Evolutionary conservation across 2,797 vertebrate species (phyloP), one percentile per base, ranked within the genome.

Genomic region (Mionectes olivaceus): DNA sequence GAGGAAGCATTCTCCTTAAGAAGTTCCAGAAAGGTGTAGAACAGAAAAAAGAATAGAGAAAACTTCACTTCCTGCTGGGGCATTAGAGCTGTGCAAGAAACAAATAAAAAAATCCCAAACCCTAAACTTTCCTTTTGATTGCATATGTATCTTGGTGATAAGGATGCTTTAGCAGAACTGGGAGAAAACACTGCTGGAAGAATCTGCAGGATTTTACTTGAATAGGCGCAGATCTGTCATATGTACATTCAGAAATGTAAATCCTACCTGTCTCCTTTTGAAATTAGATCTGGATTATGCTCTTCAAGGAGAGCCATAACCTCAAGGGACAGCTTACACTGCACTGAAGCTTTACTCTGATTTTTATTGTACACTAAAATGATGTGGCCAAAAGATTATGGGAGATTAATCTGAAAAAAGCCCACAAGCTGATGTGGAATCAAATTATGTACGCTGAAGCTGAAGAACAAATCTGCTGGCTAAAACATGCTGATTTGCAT

Each of bases 401-500:
- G 37, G 21, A 84, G 30, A 91, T 69, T 67, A 77, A 67, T 74
- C 78, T 93, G 39, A 73, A 90, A 67, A 75, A 88, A 30, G 35
- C 43, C 44, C 32, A 27, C 28, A 68, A 68, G 12, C 14, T 89
- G 78, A 44, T 39, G 33, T 64, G 37, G 52, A 91, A 84, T 68
- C 43, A 82, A 23, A 78, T 91, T 85, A 67, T 27, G 50, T 32
- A n/a, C 0, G 1, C 16, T 71, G 77, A 81, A 91, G 50, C 67
- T 77, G 74, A 83, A 90, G 57, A 97, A 78, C 13, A 86, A 84
- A 88, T 86, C 86, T 68, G 28, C 81, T 78, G 89, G 81, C 71
- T 95, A 76, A 90, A 95, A 74, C 63, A 47, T 73, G 44, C 55
- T 93, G 80, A 91, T 95, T 90, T 93, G 68, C 65, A 74, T 78